These are phyloP conservation scores for Pachycephus smyrnensis DNA, from an alignment of 2,888 invertebrate species.

Conservation along the genomic window DNA sequence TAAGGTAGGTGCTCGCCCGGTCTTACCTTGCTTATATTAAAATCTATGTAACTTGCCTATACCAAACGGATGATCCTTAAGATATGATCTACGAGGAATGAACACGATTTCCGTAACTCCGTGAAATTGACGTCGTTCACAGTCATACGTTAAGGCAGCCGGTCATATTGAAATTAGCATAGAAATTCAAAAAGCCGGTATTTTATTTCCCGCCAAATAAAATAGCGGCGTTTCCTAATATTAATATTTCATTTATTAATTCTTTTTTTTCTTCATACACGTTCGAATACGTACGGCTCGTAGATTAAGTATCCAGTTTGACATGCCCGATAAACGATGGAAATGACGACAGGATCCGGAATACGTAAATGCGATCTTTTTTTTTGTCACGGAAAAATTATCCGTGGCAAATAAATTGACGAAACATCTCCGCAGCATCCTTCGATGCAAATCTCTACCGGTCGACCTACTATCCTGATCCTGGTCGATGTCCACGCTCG, in stretches of 20 bases:
- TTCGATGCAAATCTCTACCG: neutral
- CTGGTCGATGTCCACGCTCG: neutral
- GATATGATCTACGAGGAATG: neutral
- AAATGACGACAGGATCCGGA: neutral
- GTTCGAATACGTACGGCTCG: neutral
- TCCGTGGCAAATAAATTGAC: neutral
- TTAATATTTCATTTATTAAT: neutral
- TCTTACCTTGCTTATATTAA: neutral
- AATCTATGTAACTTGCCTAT: neutral
- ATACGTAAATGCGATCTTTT: neutral
- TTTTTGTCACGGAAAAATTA: neutral
- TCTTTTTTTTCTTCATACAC: neutral
- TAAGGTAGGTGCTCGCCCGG: neutral
- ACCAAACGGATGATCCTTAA: neutral
- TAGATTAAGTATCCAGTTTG: neutral
- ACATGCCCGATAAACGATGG: no score
- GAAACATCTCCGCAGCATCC: neutral
- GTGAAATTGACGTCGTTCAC: neutral
- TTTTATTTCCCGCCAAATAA: neutral
- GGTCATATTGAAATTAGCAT: neutral
- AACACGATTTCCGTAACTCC: neutral
- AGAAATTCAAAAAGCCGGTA: neutral
- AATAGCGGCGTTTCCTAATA: neutral
- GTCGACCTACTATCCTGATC: neutral
- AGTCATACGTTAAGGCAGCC: neutral